A percentile compares a stretch with the other conserved stretches of the same genome.
These are phyloP conservation scores for Vollenhovia emeryi DNA, from an alignment of 1,140 invertebrate species.

Conservation along the genomic window DNA sequence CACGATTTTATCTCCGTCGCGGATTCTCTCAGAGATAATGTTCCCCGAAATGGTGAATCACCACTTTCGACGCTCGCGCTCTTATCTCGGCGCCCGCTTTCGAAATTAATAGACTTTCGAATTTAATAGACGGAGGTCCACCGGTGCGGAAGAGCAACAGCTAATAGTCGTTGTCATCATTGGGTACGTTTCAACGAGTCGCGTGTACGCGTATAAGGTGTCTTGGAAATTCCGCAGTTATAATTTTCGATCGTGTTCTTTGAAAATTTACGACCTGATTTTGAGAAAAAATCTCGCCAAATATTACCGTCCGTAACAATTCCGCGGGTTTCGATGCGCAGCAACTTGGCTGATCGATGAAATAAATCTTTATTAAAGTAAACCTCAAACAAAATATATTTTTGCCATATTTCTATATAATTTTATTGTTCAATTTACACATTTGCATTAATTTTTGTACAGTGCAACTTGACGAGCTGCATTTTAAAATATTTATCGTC, in stretches of 20 bases:
- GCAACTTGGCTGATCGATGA: neutral
- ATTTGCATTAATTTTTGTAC: neutral
- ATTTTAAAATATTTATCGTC: neutral
- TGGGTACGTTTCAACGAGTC: neutral
- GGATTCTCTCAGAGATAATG: neutral
- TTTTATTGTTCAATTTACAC: neutral
- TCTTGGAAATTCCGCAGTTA: neutral
- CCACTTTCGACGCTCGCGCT: neutral
- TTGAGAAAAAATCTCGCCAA: neutral
- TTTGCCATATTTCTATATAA: neutral
- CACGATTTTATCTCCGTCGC: neutral
- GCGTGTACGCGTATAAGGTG: neutral
- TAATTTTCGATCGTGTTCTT: neutral
- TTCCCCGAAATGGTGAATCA: neutral
- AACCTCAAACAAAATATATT: no score
- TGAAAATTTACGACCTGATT: neutral
- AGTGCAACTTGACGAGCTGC: neutral
- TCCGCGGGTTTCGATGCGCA: neutral
- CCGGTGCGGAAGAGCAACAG: neutral
- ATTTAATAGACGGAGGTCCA: slow-evolving; percentile 20
- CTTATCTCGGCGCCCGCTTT: neutral
- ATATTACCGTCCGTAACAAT: neutral
- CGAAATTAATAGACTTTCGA: slow-evolving; percentile 1
- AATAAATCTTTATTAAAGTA: neutral
- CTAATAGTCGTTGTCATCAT: slow-evolving; percentile 17